These are phyloP conservation scores for Drosophila subobscura DNA, from an alignment of 1,140 invertebrate species.

Conservation along the genomic window DNA sequence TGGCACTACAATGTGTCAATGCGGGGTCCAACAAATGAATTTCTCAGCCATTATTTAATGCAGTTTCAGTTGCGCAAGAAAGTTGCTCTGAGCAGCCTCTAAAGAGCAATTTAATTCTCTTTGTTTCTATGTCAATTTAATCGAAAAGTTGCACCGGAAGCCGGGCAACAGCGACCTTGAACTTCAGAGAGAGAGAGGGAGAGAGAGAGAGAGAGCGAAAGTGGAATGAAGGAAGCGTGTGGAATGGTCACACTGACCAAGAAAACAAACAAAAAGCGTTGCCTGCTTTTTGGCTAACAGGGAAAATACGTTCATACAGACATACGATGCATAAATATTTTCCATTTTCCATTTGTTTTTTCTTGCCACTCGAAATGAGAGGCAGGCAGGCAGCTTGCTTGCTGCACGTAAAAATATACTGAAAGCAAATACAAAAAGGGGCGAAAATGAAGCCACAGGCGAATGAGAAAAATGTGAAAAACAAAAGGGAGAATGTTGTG, in stretches of 20 bases:
- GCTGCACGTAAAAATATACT: conserved; percentile 51
- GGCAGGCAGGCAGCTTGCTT: conserved; percentile 7
- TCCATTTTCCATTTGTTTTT: conserved; percentile 40
- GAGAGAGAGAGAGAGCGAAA: neutral
- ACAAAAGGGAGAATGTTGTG: conserved; percentile 19
- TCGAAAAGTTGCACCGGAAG: neutral
- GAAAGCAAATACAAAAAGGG: conserved; percentile 21
- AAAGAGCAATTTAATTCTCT: too few relatives aligned
- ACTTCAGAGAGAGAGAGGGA: conserved; percentile 14
- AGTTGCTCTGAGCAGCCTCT: too few relatives aligned
- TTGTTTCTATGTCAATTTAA: conserved; percentile 3
- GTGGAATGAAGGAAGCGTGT: neutral
- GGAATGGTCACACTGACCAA: conserved; percentile 4
- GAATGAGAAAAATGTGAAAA: conserved; percentile 6
- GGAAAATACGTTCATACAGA: too few relatives aligned
- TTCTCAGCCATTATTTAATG: too few relatives aligned
- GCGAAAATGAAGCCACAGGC: conserved; percentile 10
- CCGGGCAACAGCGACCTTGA: conserved; percentile 31
- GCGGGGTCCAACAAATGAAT: too few relatives aligned
- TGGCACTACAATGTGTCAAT: too few relatives aligned
- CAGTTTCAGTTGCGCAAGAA: too few relatives aligned
- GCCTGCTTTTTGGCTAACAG: conserved; percentile 30
- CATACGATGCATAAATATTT: conserved; percentile 42
- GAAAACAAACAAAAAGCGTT: conserved; percentile 28
- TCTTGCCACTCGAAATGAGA: conserved; percentile 34